Base-by-base conservation (phyloP, 2,113 vertebrate species). In the Gymnorhina tibicen region DNA sequence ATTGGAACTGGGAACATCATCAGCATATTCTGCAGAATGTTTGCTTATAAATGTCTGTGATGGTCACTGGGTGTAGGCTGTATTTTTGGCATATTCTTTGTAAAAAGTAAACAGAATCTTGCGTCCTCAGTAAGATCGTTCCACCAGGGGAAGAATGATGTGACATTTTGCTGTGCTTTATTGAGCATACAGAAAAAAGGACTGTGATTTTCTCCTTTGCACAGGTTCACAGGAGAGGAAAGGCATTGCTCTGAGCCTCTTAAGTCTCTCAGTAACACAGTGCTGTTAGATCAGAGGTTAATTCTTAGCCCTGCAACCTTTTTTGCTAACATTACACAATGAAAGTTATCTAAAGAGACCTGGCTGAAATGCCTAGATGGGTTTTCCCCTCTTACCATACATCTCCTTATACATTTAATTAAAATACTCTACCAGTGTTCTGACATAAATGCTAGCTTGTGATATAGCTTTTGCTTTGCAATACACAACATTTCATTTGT, bases 241-340 rank as follows among this genome's bases (percentile, higher is more conserved):
- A 95, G 89, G 42, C 74, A 87, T 92, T 93, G 72, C 53, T 94
- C 46, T 95, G 93, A 93, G 91, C 77, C 47, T 88, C 94, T 60
- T 39, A 56, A 84, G 84, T 88, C 80, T 95, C 94, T 92, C 87
- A 91, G 76, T 74, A 92, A 85, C 77, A 91, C 53, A 67, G 27
- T 74, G 49, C 30, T 95, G 82, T 86, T 85, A 95, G 75, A 96
- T 85, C 44, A 62, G 77, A 97, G 92, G 81, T 88, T 95, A 94
- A 89, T 95, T 96, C 75, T 91, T 93, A 93, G 86, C 66, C 53
- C 69, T 91, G 82, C 30, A 87, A 95, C 19, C 5, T 74, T 93
- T 93, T 93, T 93, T 87, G 56, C 73, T 95, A 69, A 66, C 63
- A 39, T 50, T 82, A 85, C n/a, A 69, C 55, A 82, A 44, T 70